Evolutionary conservation across 2,888 invertebrate genomes (phyloP).

Genomic region (Caenorhabditis macrosperma): DNA sequence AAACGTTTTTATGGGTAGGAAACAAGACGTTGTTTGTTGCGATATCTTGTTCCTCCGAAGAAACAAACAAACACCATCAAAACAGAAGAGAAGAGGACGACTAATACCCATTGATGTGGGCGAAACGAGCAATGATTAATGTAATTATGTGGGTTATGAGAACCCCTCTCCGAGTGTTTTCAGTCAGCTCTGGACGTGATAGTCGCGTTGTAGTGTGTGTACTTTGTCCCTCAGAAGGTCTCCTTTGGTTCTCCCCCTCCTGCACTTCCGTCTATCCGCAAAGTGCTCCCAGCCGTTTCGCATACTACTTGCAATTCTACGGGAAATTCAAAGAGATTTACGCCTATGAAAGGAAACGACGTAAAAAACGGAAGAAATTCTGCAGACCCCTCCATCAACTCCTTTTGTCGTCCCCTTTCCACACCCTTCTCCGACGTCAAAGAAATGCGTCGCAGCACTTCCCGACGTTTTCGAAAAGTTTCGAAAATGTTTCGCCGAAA

Average conservation of each 20-base stretch:
- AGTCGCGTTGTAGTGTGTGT: background rate
- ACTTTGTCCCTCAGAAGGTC: background rate
- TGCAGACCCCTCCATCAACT: conserved; percentile 22
- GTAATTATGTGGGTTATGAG: background rate
- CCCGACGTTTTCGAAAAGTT: conserved; percentile 26
- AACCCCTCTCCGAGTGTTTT: background rate
- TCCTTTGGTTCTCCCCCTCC: background rate
- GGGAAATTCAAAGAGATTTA: background rate
- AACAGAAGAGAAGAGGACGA: no score
- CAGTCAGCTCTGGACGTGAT: background rate
- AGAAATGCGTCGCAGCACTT: conserved; percentile 22
- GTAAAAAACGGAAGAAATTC: conserved; percentile 3
- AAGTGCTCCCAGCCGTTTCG: background rate
- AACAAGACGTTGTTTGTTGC: no score
- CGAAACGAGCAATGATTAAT: conserved; percentile 12
- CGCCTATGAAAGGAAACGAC: background rate
- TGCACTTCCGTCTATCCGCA: background rate
- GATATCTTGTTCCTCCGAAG: no score
- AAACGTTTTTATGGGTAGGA: no score
- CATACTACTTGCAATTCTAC: background rate
- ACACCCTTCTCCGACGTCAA: conserved; percentile 43
- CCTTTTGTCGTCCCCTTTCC: conserved; percentile 28
- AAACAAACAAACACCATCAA: no score
- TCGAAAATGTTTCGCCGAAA: conserved; percentile 28
- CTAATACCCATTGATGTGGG: conserved; percentile 4